phyloP scores from a whole-genome alignment of 2,797 vertebrate genomes.

The Graptemys geographica region DNA sequence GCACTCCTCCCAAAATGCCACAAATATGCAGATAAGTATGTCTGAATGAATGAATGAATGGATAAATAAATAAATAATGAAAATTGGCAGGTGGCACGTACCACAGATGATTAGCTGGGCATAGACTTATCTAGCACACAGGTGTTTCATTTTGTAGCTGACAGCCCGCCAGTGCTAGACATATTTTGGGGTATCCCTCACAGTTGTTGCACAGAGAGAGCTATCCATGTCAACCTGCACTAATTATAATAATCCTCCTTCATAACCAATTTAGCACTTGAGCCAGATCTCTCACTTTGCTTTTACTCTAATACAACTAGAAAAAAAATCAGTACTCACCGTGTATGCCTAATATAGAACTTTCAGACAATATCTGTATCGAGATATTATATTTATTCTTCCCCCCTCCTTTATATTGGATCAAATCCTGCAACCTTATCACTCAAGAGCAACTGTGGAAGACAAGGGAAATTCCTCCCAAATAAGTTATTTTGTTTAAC shows the following conservation, averaged over 20 bases:
- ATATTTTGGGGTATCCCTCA: slow-evolving; percentile 24
- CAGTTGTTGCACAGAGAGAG: neutral
- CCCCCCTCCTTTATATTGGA: neutral
- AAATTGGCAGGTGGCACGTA: slow-evolving; percentile 10
- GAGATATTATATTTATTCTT: neutral
- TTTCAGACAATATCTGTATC: neutral
- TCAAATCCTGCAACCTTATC: neutral
- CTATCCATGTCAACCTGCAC: neutral
- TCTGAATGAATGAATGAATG: accelerated
- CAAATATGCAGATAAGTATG: neutral
- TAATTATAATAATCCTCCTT: neutral
- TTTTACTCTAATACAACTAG: neutral
- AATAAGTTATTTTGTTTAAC: slow-evolving; percentile 22
- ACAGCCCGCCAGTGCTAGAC: slow-evolving; percentile 3
- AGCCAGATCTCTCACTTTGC: slow-evolving; percentile 1
- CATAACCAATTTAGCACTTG: neutral
- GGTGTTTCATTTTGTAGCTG: slow-evolving; percentile 59
- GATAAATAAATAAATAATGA: neutral
- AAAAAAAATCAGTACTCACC: neutral
- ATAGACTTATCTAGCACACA: neutral
- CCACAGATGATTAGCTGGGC: neutral
- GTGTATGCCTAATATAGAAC: neutral
- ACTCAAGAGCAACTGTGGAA: neutral
- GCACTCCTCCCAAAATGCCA: neutral
- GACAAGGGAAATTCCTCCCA: neutral